Evolutionary conservation across 2,888 invertebrate genomes (phyloP).

Genomic region (Syrphus vitripennis): DNA sequence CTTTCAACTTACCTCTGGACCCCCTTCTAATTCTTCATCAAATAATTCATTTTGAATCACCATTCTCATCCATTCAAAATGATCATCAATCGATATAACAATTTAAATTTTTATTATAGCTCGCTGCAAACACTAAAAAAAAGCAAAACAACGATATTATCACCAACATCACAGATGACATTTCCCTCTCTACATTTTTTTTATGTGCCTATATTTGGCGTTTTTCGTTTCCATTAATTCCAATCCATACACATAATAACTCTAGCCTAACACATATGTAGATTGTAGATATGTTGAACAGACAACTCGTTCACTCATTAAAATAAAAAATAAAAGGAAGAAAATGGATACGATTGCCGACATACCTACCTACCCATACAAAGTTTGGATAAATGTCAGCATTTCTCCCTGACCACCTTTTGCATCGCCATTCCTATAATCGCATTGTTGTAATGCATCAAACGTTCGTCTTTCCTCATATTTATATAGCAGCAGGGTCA

Average conservation of each 20-base stretch:
- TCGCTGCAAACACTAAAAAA: conserved; percentile 44
- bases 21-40: not conserved
- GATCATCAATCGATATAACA: conserved; percentile 60
- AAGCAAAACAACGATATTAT: conserved; percentile 16
- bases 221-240: conserved; percentile 43
- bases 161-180: conserved; percentile 37
- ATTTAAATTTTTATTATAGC: conserved; percentile 51
- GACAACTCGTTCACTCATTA: conserved; percentile 45
- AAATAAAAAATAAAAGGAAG: conserved; percentile 14
- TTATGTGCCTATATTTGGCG: conserved; percentile 3
- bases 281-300: conserved; percentile 19
- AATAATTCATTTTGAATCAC: not conserved
- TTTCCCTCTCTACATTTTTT: not conserved
- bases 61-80: not conserved
- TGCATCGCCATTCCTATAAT: conserved; percentile 55
- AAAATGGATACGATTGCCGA: conserved; percentile 16
- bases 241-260: conserved; percentile 13
- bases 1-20: no score
- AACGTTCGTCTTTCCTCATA: conserved; percentile 43
- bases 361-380: conserved; percentile 33
- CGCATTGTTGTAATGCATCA: conserved; percentile 70
- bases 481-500: not conserved
- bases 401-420: conserved; percentile 26
- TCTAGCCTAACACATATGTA: conserved; percentile 38
- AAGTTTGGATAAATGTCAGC: conserved; percentile 64